Base-by-base conservation (phyloP, 2,888 invertebrate species). In the Charanyca ferruginea region DNA sequence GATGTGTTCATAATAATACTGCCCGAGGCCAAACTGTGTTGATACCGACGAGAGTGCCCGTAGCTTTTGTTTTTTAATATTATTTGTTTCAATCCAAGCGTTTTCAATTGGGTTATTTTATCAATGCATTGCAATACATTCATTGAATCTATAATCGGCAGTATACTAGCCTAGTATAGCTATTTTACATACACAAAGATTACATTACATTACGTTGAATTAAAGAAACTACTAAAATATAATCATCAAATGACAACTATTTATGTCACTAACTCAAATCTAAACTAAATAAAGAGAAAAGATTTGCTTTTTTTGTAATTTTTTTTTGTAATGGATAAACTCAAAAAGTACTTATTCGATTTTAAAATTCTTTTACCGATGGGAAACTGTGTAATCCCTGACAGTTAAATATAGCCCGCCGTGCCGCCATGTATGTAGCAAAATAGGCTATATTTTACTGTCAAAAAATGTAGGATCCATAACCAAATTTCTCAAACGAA, bases 1-100 rank as follows among this genome's bases (percentile, higher is more conserved):
- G 61, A 79, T 57, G 57, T 73, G 68, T 75, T 61, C 52, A 65
- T 70, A 67, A 67, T 60, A 69, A 69, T 65, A 64, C 41, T 28
- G 63, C 81, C 55, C 38, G 45, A 20, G 55, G 81, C 25, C 42
- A 64, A 57, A 61, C 52, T 58, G 18, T 42, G 52, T 57, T 63
- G 11, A 63, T 55, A 48, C 49, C 18, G 44, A 9, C 18, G 48
- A 13, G 28, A 23, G 11, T 47, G 28, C 8, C 44, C 7, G 13
- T 16, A 41, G 32, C 20, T 28, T 4, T 53, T 20, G 28, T 23
- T 48, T 64, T 66, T 66, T 35, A 58, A 61, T 58, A 20, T 13
- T 42, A 42, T 61, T 48, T 42, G 25, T 58, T 53, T 60, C 16
- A 62, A 48, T 55, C 16, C 22, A 28, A 28, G n/a, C 41, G 38